Percentiles rank a stretch among this genome's conserved stretches.
phyloP scores from a whole-genome alignment of 2,113 vertebrate species.

The Pelecanoides urinatrix region DNA sequence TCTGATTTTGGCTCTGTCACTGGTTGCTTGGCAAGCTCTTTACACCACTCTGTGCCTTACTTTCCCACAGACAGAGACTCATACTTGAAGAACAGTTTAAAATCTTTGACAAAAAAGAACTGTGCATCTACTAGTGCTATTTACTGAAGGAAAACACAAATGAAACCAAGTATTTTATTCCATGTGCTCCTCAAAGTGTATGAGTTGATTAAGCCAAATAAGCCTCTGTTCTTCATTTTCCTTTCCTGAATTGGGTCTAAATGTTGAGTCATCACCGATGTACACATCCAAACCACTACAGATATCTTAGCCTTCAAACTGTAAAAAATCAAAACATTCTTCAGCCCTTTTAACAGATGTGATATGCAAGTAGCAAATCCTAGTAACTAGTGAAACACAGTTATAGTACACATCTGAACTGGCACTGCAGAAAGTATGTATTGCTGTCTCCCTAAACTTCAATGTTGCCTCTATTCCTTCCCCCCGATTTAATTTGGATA shows the following conservation, averaged over 20 bases:
- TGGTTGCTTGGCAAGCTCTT: conserved; percentile 12
- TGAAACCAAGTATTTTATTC: background rate
- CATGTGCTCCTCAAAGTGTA: background rate
- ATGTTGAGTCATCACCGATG: background rate
- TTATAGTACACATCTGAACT: background rate
- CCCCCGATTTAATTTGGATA: background rate
- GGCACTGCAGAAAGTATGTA: background rate
- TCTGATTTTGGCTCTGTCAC: conserved; percentile 17
- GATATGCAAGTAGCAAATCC: background rate
- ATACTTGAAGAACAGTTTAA: background rate
- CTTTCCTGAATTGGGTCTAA: background rate
- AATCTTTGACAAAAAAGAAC: background rate
- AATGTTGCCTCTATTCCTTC: background rate
- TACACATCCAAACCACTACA: background rate
- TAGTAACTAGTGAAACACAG: background rate
- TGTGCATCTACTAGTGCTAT: background rate
- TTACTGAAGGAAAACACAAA: background rate
- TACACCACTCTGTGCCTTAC: background rate
- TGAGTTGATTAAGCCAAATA: background rate
- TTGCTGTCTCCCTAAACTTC: background rate
- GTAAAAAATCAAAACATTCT: background rate
- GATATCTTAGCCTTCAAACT: background rate
- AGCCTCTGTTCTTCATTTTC: background rate
- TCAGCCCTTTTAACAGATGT: background rate
- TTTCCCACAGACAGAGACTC: background rate